These are phyloP conservation scores for Notothenia rossii DNA, from an alignment of 2,113 vertebrate genomes.

Conservation along the genomic window DNA sequence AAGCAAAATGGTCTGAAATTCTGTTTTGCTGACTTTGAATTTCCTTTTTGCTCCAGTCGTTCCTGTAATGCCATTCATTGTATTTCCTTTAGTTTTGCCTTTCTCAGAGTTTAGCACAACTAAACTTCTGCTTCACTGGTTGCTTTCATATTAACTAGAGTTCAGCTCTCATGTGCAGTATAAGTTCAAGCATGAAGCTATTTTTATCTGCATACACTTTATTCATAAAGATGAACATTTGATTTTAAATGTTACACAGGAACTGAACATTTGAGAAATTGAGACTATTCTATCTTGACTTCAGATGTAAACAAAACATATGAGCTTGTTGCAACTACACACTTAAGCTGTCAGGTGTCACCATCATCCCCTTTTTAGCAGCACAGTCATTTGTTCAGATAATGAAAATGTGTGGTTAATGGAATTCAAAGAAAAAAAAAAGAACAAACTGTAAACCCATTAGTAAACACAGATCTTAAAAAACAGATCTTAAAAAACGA, in stretches of 20 bases:
- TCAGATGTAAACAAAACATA: not conserved
- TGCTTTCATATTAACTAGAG: conserved; percentile 48
- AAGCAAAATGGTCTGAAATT: not conserved
- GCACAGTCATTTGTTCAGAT: conserved; percentile 2
- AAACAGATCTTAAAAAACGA: no score
- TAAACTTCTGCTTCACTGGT: conserved; percentile 43
- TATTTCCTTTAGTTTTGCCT: conserved; percentile 46
- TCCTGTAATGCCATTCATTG: conserved; percentile 22
- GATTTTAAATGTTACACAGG: not conserved
- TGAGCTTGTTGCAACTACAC: not conserved
- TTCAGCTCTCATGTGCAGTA: conserved; percentile 16
- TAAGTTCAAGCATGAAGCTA: conserved; percentile 22
- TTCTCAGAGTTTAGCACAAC: conserved; percentile 25
- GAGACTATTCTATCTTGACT: not conserved
- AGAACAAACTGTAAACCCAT: not conserved
- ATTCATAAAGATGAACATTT: conserved; percentile 7
- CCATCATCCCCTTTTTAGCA: conserved; percentile 9
- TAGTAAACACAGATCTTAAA: not conserved
- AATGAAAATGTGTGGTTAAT: conserved; percentile 6
- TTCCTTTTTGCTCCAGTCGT: conserved; percentile 35
- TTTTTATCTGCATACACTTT: conserved; percentile 2
- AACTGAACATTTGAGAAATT: not conserved
- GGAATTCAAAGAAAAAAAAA: conserved; percentile 8
- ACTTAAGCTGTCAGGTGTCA: conserved; percentile 3
- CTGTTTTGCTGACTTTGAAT: conserved; percentile 37